Evolutionary conservation across 2,113 vertebrate species (phyloP).

Genomic region (Piaya cayana): DNA sequence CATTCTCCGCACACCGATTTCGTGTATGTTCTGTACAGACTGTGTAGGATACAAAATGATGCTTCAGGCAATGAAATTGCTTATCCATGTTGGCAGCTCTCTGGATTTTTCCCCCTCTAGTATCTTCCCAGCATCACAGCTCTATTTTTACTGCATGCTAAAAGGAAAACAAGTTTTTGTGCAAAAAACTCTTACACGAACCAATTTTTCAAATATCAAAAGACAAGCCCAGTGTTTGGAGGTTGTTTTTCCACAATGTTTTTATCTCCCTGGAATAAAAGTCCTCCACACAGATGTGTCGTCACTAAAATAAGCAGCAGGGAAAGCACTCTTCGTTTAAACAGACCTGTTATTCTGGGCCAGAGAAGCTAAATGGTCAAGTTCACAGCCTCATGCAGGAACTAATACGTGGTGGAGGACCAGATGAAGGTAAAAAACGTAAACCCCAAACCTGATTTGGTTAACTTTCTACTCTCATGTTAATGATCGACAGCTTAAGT

Average conservation of each 20-base stretch:
- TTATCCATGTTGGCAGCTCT: not conserved
- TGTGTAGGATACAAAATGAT: not conserved
- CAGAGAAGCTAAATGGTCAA: not conserved
- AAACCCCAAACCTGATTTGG: not conserved
- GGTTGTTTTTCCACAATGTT: not conserved
- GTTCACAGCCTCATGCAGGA: not conserved
- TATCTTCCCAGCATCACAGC: not conserved
- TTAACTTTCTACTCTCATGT: not conserved
- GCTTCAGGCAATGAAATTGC: not conserved
- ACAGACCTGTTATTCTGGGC: not conserved
- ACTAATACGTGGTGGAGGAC: not conserved
- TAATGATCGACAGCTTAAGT: not conserved
- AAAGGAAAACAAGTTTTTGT: not conserved
- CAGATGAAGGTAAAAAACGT: not conserved
- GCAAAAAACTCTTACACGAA: not conserved
- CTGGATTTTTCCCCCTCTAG: not conserved
- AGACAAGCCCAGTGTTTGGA: not conserved
- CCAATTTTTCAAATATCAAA: not conserved
- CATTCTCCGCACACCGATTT: not conserved
- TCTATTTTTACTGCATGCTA: not conserved
- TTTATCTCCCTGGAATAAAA: not conserved
- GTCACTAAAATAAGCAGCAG: not conserved
- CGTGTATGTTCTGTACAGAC: not conserved
- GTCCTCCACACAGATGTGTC: not conserved
- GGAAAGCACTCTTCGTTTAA: not conserved